Evolutionary conservation across 1,140 invertebrate genomes (phyloP).

Genomic region (Frieseomelitta varia): DNA sequence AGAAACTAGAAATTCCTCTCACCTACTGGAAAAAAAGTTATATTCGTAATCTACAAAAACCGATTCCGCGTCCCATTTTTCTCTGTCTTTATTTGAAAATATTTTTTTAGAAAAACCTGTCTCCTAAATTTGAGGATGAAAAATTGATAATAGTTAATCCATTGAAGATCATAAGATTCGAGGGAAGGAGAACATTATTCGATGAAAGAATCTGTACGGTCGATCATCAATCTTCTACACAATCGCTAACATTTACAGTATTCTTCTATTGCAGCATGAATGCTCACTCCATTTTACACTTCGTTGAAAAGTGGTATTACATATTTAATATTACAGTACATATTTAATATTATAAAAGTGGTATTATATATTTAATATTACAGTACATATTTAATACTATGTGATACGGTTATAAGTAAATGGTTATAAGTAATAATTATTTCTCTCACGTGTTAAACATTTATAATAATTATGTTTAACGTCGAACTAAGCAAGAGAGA

Average conservation of each 20-base stretch:
- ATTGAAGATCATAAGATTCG: slow-evolving; percentile 5
- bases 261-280: not conserved
- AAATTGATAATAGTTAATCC: slow-evolving; percentile 4
- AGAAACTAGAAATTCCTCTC: too few relatives aligned
- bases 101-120: not conserved
- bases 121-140: not conserved
- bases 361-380: not conserved
- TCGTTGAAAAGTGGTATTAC: not conserved
- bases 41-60: not conserved
- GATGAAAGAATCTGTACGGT: slow-evolving; percentile 5
- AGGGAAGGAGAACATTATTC: slow-evolving; percentile 2
- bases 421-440: not conserved
- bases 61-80: not conserved
- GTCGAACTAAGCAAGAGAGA: not conserved
- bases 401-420: not conserved
- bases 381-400: not conserved
- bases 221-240: slow-evolving; percentile 13
- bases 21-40: not conserved
- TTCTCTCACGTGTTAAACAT: not conserved
- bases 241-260: not conserved
- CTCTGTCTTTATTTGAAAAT: not conserved
- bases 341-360: not conserved
- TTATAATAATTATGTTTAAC: not conserved
- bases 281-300: not conserved
- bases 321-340: not conserved